These are phyloP conservation scores for Daktulosphaira vitifoliae DNA, from an alignment of 1,140 invertebrate genomes.

Conservation along the genomic window DNA sequence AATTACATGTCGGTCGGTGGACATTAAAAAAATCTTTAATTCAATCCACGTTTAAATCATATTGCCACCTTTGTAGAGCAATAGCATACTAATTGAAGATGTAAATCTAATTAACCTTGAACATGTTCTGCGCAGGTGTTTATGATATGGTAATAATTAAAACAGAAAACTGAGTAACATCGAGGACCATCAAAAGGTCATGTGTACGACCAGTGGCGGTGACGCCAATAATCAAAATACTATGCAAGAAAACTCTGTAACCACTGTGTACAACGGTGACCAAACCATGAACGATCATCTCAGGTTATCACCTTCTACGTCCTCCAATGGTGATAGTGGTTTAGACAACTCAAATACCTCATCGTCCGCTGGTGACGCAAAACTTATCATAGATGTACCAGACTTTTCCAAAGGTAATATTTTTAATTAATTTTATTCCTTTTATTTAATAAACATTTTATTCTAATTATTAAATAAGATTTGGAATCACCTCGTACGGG, in stretches of 20 bases:
- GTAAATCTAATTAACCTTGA: neutral
- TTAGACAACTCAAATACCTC: neutral
- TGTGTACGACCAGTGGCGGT: conserved; percentile 20
- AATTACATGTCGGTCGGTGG: no score
- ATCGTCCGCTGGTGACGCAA: conserved; percentile 19
- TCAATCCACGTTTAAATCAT: no score
- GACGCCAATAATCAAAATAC: neutral
- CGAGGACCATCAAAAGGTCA: neutral
- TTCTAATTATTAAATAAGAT: no score
- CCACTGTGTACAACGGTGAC: conserved; percentile 11
- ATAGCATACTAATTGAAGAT: no score
- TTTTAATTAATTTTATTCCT: no score
- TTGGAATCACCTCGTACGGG: conserved; percentile 38
- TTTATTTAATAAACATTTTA: no score
- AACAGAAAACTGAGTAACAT: conserved; percentile 1
- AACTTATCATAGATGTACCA: conserved; percentile 23
- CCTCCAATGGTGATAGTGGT: conserved; percentile 6
- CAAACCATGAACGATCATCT: neutral
- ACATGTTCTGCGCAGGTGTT: neutral
- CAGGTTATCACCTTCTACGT: conserved; percentile 1
- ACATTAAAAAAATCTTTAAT: no score
- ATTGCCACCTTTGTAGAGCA: no score
- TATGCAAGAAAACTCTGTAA: conserved; percentile 10
- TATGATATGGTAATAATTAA: conserved; percentile 6
- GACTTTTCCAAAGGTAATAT: conserved; percentile 25